Evolutionary conservation across 2,888 invertebrate species (phyloP), one percentile per base, ranked within the genome.

Genomic region (Andrena camellia): DNA sequence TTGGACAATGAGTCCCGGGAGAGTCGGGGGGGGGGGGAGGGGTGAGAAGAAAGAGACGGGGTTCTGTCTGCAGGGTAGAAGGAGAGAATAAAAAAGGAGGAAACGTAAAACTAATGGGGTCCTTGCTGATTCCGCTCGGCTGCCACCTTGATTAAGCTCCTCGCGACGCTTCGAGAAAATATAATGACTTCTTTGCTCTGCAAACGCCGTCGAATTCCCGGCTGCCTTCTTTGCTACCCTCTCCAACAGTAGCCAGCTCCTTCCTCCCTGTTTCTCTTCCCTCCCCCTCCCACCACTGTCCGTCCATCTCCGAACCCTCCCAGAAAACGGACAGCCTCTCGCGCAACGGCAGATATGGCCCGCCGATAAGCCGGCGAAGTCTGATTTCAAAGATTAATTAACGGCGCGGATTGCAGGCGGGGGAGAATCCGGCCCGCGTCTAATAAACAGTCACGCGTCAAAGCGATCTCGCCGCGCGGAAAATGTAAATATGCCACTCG

Each of bases 71-170:
- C 54, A 79, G 73, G 84, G 73, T 81, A 83, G 74, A 60, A 81
- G 86, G 84, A 74, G 84, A 70, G 68, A 81, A 83, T 69, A 74
- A 86, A 89, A 83, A 86, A 86, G 88, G 83, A 90, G 83, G 83
- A 88, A 86, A 87, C 89, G 90, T 91, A 93, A 91, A 93, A 93
- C 93, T 93, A 93, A 93, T 93, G 90, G 92, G 91, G 91, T 93
- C 92, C 91, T 93, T 93, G 92, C 93, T 92, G 93, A 93, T 93
- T 93, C 93, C 90, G 90, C 93, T 93, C 93, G 93, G 93, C 92
- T 92, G 92, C 92, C 91, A 90, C 86, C 93, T 93, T 93, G 93
- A 93, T 93, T 93, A 93, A 93, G 93, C 92, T 92, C 85, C 91
- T 86, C 90, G 91, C 93, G 93, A 93, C 93, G 93, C 93, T 91